phyloP scores from a whole-genome alignment of 2,888 invertebrate species.

The Lottia gigantea region DNA sequence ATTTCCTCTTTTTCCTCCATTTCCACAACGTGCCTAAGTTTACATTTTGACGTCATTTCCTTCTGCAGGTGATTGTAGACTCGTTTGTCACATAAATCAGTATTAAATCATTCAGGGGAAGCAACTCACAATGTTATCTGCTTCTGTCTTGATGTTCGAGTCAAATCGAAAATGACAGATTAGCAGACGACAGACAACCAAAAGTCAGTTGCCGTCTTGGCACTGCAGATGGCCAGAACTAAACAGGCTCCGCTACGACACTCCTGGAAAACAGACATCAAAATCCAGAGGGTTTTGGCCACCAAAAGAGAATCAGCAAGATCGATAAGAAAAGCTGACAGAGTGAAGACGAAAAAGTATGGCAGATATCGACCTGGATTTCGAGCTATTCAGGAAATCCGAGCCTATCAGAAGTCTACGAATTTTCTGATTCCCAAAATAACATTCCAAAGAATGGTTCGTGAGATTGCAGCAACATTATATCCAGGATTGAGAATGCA shows the following conservation, averaged over 20 bases:
- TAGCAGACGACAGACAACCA: conserved; percentile 1
- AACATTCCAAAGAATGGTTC: conserved; percentile 21
- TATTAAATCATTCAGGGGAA: too few relatives aligned
- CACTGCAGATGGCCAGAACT: conserved; percentile 22
- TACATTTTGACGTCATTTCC: conserved; percentile 18
- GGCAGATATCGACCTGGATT: conserved; percentile 15
- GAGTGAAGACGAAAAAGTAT: not conserved
- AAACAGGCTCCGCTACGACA: conserved; percentile 17
- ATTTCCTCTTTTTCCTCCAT: conserved; percentile 20
- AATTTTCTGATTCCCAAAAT: conserved; percentile 16
- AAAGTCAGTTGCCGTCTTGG: not conserved
- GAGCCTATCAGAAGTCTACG: conserved; percentile 18
- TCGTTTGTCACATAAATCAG: not conserved
- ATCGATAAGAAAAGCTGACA: too few relatives aligned
- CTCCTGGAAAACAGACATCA: too few relatives aligned
- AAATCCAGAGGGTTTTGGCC: too few relatives aligned
- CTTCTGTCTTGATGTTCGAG: too few relatives aligned
- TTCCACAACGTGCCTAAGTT: not conserved
- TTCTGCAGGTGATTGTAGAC: not conserved
- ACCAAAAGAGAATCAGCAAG: too few relatives aligned
- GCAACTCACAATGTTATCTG: too few relatives aligned
- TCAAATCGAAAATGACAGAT: too few relatives aligned
- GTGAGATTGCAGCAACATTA: conserved; percentile 1
- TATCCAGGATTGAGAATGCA: conserved; percentile 19
- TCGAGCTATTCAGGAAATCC: conserved; percentile 18